A percentile compares a stretch with the other conserved stretches of the same genome.
These are phyloP conservation scores for Apostichopus leukothele DNA, from an alignment of 53 echinoderm and acorn worm genomes.

Conservation along the genomic window DNA sequence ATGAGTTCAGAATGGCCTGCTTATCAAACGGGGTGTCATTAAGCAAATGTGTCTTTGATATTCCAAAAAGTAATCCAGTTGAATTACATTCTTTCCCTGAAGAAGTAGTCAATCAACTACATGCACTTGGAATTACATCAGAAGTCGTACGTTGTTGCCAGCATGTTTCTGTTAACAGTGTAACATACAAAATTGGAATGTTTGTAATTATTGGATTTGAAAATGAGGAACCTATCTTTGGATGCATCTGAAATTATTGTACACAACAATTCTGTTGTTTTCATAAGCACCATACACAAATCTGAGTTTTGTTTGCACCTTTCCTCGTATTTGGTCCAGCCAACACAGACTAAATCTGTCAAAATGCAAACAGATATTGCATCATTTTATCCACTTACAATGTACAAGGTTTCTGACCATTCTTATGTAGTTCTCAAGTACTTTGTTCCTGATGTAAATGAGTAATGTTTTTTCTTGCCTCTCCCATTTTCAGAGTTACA, in stretches of 20 bases:
- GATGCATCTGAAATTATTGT: conserved; percentile 2
- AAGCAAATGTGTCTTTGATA: conserved; percentile 14
- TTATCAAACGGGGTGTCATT: neutral
- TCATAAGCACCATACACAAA: neutral
- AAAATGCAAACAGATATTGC: conserved; percentile 3
- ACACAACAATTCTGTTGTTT: neutral
- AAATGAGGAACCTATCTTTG: conserved; percentile 23
- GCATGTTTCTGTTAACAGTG: no score
- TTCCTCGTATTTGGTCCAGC: neutral
- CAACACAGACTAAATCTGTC: neutral
- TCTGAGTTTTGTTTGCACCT: neutral
- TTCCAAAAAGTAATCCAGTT: conserved; percentile 9
- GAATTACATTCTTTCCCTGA: conserved; percentile 3
- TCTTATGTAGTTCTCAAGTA: conserved; percentile 3
- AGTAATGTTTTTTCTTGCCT: neutral
- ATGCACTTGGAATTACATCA: no score
- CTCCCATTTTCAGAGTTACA: neutral
- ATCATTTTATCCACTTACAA: conserved; percentile 26
- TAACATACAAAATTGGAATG: no score
- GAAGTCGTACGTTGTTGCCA: no score
- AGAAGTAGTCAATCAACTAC: neutral
- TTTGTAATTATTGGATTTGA: neutral
- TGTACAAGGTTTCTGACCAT: neutral
- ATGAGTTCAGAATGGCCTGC: conserved; percentile 30
- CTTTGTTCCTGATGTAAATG: neutral